Evolutionary conservation across 2,797 vertebrate species (phyloP).

Genomic region (Delichon dasypus): DNA sequence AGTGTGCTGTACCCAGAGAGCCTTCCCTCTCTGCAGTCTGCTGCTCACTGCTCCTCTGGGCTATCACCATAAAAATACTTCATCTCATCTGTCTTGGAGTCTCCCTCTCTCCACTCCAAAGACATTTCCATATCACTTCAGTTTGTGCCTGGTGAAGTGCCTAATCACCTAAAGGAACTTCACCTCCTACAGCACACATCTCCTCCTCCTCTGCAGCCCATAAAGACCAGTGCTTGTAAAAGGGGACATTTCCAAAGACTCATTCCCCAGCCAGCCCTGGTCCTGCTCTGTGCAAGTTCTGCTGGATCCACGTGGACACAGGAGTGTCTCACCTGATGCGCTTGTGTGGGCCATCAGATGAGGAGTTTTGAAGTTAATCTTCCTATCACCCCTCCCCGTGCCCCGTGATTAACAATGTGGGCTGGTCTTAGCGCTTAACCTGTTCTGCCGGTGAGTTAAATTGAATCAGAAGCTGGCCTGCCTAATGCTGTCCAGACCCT

Average conservation of each 20-base stretch:
- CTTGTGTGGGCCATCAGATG: neutral
- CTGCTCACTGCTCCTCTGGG: neutral
- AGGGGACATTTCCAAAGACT: neutral
- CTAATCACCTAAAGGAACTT: neutral
- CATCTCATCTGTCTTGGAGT: neutral
- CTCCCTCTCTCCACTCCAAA: neutral
- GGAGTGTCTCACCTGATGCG: neutral
- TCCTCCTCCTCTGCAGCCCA: neutral
- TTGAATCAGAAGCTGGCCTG: neutral
- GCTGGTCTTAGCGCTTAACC: neutral
- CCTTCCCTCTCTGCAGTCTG: neutral
- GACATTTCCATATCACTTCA: neutral
- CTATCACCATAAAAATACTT: neutral
- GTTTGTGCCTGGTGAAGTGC: neutral
- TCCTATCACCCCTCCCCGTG: neutral
- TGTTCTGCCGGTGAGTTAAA: neutral
- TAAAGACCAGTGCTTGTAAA: neutral
- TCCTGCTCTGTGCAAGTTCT: neutral
- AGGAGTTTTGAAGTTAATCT: neutral
- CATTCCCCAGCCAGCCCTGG: neutral
- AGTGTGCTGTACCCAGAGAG: neutral
- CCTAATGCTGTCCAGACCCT: neutral
- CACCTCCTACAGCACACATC: neutral
- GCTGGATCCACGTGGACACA: accelerated
- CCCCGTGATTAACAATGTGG: neutral